Base-by-base conservation (phyloP, 2,113 vertebrate species). In the Podarcis cretensis region DNA sequence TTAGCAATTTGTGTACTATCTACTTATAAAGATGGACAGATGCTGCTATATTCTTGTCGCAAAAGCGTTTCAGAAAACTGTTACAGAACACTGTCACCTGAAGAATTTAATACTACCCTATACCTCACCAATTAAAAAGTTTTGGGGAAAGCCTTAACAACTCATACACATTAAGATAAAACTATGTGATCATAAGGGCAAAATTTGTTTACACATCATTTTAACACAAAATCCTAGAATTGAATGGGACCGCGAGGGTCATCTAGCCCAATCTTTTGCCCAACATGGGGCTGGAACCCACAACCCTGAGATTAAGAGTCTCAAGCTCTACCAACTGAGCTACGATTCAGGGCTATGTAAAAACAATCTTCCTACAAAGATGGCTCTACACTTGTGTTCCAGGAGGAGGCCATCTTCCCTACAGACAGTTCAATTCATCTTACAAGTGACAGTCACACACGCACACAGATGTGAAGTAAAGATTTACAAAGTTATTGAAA, bases 401-500 rank as follows among this genome's bases (percentile, higher is more conserved):
- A 77, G 43, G 81, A 83, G 92, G 90, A 95, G 95, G 96, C 90
- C 95, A 96, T 92, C 89, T 92, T 95, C 95, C 92, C 93, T 92
- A 89, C 74, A 97, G 96, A 96, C 95, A 95, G 92, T 96, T 96
- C 96, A 96, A 97, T 97, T 96, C 97, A 96, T 98, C 97, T 98
- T 98, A 98, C 96, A 97, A 98, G 97, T 97, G 96, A 98, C 96
- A 97, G 96, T 97, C 97, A 97, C 97, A 97, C 97, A 97, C 96
- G 97, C 97, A 96, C 97, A 99, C 98, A 99, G 98, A 99, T 99
- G 98, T 98, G 98, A 98, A 97, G 98, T 97, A 98, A 98, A 98
- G 98, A 98, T 98, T 99, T 99, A 98, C 98, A 98, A 99, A 99
- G 98, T 99, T 99, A 98, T 97, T 98, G 98, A 98, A 99, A 99